phyloP scores from a whole-genome alignment of 1,140 invertebrate species.

The Eulimnadia texana region DNA sequence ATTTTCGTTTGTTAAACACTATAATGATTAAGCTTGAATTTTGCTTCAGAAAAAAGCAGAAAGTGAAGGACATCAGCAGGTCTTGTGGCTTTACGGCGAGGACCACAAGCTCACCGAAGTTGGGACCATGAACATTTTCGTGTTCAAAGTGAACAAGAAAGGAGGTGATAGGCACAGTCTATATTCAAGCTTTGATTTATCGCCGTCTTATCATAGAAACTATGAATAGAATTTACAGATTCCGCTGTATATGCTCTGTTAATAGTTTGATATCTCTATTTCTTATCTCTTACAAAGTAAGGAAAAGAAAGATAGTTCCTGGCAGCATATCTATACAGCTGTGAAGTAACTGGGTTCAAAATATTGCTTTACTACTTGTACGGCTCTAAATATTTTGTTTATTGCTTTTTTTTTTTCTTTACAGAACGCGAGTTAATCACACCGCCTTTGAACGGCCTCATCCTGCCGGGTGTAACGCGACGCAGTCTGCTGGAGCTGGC shows the following conservation, averaged over 20 bases:
- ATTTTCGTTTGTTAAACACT: slow-evolving; percentile 4
- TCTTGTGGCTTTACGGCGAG: slow-evolving; percentile 91
- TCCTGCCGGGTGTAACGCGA: slow-evolving; percentile 85
- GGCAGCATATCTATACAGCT: too few relatives aligned
- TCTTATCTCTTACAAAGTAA: too few relatives aligned
- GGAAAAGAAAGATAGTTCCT: too few relatives aligned
- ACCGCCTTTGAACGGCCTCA: slow-evolving; percentile 78
- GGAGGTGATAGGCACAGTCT: too few relatives aligned
- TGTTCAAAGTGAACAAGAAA: slow-evolving; percentile 70
- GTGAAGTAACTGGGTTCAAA: too few relatives aligned
- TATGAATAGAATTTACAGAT: too few relatives aligned
- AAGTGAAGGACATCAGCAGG: slow-evolving; percentile 75
- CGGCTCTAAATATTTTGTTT: too few relatives aligned
- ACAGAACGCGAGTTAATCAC: slow-evolving; percentile 83
- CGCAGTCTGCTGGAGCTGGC: slow-evolving; percentile 70
- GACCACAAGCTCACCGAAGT: slow-evolving; percentile 92
- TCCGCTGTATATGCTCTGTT: too few relatives aligned
- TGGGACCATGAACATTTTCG: slow-evolving; percentile 97
- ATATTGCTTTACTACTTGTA: too few relatives aligned
- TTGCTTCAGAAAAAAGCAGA: slow-evolving; percentile 49
- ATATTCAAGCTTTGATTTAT: too few relatives aligned
- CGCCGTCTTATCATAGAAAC: too few relatives aligned
- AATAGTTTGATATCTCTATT: too few relatives aligned
- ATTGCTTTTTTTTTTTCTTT: slow-evolving; percentile 15
- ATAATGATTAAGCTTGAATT: not conserved